These are phyloP conservation scores for Pygoscelis adeliae DNA, from an alignment of 2,113 vertebrate species.

Conservation along the genomic window DNA sequence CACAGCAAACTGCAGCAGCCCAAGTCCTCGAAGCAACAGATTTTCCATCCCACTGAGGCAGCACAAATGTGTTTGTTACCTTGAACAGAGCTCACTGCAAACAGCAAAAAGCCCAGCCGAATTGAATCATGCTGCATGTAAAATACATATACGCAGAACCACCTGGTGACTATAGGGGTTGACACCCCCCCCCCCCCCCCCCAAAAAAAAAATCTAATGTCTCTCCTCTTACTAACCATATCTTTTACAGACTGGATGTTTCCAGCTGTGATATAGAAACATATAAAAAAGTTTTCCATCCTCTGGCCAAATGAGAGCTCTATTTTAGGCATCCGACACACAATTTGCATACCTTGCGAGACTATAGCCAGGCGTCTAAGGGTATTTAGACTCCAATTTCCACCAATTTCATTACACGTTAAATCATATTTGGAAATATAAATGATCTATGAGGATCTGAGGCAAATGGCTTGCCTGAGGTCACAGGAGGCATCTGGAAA, in stretches of 20 bases:
- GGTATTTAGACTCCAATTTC: not conserved
- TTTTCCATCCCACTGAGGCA: not conserved
- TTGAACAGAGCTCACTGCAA: not conserved
- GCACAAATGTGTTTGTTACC: not conserved
- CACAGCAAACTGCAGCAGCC: not conserved
- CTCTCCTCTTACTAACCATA: not conserved
- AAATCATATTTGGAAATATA: not conserved
- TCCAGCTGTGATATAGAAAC: not conserved
- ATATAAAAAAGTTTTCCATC: not conserved
- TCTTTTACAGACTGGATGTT: not conserved
- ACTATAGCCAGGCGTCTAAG: not conserved
- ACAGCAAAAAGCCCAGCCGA: not conserved
- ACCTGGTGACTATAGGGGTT: not conserved
- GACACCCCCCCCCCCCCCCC: not conserved
- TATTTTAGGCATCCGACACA: not conserved
- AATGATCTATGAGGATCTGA: not conserved
- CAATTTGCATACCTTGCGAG: not conserved
- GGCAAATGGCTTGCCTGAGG: not conserved
- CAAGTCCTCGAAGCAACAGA: not conserved
- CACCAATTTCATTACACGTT: not conserved
- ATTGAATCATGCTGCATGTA: not conserved
- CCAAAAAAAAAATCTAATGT: not conserved
- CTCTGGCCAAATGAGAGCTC: not conserved
- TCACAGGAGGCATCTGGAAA: not conserved
- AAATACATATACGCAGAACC: not conserved